Base-by-base conservation (phyloP, 2,888 invertebrate species). In the Cataglyphis rosenhaueri region DNA sequence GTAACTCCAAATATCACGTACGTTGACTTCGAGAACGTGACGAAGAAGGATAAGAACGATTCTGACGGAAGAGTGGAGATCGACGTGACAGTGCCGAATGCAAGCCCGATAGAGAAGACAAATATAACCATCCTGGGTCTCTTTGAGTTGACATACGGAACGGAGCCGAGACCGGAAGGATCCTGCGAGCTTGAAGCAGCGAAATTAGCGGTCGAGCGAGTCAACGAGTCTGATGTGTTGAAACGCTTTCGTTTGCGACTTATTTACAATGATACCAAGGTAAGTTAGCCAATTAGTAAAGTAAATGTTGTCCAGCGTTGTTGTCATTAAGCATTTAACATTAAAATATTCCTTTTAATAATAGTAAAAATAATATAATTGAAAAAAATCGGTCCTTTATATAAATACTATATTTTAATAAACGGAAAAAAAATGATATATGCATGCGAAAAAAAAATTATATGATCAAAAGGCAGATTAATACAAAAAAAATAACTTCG, bases 261-360 rank as follows among this genome's bases (percentile, higher is more conserved):
- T 86, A 96, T 98, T 91, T 96, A 97, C 89, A 98, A 98, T 93
- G 98, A 98, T 92, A 98, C 98, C 0, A 96, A 97, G 97, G 98
- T 98, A 95, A 95, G 95, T 68, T 35, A 41, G 21, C 21, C 29
- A 12, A 25, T 12, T 52, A 38, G 15, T 15, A 29, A 66, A 57
- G n/a, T 44, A 66, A 66, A 66, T 25, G 1, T 41, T 15, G 44
- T 41, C 3, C 6, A 18, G 41, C 5, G 32, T 15, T 15, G 15
- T 21, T 52, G 35, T 25, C 38, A n/a, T 18, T 44, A 8, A 35
- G 4, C 21, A 25, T 65, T 65, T 25, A 44, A 8, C 12, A 15
- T 1, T 12, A 12, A 29, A 41, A 62, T 25, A 12, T 62, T 21
- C 18, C 10, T 73, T 18, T 73, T 59, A 21, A 38, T 38, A n/a